Conservation (phyloP, 2,113 vertebrate genomes). For the Passer montanus region DNA sequence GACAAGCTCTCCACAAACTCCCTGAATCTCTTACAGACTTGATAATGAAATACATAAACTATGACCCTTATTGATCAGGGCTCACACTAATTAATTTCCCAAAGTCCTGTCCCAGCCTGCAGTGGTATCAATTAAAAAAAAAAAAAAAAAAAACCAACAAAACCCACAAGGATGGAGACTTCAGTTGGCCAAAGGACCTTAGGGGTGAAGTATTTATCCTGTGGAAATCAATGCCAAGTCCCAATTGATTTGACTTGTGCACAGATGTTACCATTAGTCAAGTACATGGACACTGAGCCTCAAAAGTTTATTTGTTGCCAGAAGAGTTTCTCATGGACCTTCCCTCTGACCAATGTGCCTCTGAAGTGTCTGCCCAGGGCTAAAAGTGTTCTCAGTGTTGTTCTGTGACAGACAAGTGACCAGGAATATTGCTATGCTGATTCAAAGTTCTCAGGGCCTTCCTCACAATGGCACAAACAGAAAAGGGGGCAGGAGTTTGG, state of each 20-base stretch:
- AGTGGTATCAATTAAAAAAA: neutral
- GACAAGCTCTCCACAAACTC: slow-evolving; percentile 34
- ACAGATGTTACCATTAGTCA: neutral
- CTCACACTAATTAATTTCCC: slow-evolving; percentile 61
- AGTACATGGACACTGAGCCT: neutral
- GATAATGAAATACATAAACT: slow-evolving; percentile 66
- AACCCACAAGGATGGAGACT: neutral
- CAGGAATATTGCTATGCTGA: neutral
- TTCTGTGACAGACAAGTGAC: neutral
- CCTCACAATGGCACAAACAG: neutral
- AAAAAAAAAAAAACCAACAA: neutral
- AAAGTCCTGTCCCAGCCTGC: slow-evolving; percentile 35
- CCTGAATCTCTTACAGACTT: slow-evolving; percentile 41
- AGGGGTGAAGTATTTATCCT: neutral
- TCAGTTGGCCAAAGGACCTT: neutral
- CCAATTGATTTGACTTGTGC: neutral
- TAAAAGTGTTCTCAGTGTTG: neutral
- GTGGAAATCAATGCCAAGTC: slow-evolving; percentile 12
- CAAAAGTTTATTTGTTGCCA: neutral
- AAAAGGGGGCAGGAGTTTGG: neutral
- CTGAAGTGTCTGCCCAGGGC: neutral
- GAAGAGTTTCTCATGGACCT: neutral
- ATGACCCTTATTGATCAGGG: slow-evolving; percentile 56
- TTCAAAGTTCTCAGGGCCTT: neutral
- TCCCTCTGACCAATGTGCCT: neutral